Base-by-base conservation (phyloP, 2,113 vertebrate genomes). In the Bubo scandiacus region DNA sequence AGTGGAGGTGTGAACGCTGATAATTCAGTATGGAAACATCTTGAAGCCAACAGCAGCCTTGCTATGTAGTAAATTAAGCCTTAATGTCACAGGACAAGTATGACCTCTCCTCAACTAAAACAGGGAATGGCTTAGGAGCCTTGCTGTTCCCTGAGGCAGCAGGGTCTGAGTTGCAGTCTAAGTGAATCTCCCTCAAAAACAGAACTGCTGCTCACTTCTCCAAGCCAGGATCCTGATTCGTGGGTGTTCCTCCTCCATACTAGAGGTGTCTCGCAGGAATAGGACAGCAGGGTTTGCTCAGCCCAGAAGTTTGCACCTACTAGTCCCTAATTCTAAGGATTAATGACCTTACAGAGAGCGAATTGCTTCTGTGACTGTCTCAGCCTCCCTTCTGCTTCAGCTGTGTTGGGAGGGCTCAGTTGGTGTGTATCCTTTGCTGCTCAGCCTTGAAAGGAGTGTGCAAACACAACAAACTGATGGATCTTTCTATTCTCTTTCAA, bases 341-440 rank as follows among this genome's bases (percentile, higher is more conserved):
- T 58, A 26, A 81, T 27, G 18, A 43, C 77, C 51, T 51, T 22
- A 21, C 11, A 45, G 70, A 38, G 34, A 12, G 17, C 11, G 5
- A 45, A 38, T 58, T 36, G 43, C 52, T 59, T 38, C 78, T 52
- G 36, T 18, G 52, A 12, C 68, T 67, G 86, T 32, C 43, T 34
- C 36, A n/a, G 43, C 58, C 42, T 52, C 40, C 0, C 49, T 63
- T 27, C 62, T 29, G 21, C 65, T 63, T 49, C 52, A 42, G 1
- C 15, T 7, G 1, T 2, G 2, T 23, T 25, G 36, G 8, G 43
- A 26, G 57, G 78, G 34, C 30, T 45, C 21, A 2, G 5, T 10
- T 12, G 27, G 10, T 5, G 1, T 1, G 14, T 9, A 11, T 20
- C 9, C 15, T 66, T 63, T 2, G 1, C 42, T 30, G 34, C 29